phyloP scores from a whole-genome alignment of 1,140 invertebrate species.

The Cepaea nemoralis region DNA sequence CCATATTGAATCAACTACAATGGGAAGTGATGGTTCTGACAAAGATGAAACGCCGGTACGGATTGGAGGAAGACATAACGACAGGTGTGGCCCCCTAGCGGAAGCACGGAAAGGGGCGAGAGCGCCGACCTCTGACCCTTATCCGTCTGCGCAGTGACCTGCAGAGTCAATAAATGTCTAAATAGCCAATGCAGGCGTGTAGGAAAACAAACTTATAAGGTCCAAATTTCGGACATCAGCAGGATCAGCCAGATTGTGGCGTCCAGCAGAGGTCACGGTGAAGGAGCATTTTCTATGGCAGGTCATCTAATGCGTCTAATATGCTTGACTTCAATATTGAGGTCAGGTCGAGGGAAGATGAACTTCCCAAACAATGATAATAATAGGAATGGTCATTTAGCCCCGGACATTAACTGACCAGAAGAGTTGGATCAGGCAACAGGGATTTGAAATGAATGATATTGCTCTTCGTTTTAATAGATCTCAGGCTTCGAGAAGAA shows the following conservation, averaged over 20 bases:
- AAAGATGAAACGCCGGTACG: constrained; percentile 30
- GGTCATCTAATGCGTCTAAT: background rate
- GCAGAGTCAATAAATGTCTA: constrained; percentile 12
- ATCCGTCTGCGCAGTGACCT: background rate
- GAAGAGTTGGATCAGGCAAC: no score
- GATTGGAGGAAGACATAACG: constrained; percentile 3
- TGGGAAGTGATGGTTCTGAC: background rate
- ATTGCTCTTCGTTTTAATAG: no score
- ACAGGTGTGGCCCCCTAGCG: constrained; percentile 28
- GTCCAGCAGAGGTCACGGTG: background rate
- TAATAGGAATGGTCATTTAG: background rate
- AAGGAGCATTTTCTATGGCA: background rate
- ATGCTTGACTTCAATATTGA: background rate
- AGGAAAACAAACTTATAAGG: background rate
- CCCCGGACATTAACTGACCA: no score
- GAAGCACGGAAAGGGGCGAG: constrained; percentile 34
- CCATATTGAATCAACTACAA: constrained; percentile 19
- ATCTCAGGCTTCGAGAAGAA: no score
- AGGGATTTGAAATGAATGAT: no score
- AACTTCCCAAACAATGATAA: background rate
- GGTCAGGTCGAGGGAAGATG: background rate
- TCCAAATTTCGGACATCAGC: constrained; percentile 14
- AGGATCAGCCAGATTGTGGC: background rate
- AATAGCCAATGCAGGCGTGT: background rate
- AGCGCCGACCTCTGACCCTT: constrained; percentile 15